Evolutionary conservation across 2,113 vertebrate species (phyloP).

Genomic region (Thunnus thynnus): DNA sequence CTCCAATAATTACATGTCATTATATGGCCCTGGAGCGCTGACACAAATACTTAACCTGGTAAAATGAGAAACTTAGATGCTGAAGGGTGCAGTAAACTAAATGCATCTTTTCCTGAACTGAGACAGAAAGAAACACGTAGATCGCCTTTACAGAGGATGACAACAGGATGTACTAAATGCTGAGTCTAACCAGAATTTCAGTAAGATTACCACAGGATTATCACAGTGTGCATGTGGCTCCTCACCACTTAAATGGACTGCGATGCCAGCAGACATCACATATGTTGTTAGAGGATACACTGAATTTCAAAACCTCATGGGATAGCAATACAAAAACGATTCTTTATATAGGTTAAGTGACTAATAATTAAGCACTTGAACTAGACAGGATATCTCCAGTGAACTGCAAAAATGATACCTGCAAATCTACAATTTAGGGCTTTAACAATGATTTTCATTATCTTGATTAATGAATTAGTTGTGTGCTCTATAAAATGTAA

Average conservation of each 20-base stretch:
- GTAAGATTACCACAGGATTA: constrained; percentile 69
- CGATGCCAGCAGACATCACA: background rate
- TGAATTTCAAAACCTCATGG: background rate
- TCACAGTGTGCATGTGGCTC: constrained; percentile 52
- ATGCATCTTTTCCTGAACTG: constrained; percentile 10
- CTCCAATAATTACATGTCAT: constrained; percentile 72
- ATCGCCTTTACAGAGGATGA: background rate
- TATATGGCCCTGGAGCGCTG: constrained; percentile 39
- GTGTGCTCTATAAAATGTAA: no score
- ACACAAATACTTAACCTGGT: constrained; percentile 64
- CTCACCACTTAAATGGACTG: constrained; percentile 30
- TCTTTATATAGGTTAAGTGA: background rate
- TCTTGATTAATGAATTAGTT: no score
- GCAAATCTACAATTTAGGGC: background rate
- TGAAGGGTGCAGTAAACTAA: background rate
- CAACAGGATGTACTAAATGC: constrained; percentile 12
- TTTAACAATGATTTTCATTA: no score
- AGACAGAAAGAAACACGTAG: background rate
- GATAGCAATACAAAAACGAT: background rate
- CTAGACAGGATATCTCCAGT: background rate
- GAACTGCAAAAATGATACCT: background rate
- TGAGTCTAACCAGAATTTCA: constrained; percentile 47
- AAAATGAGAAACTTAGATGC: constrained; percentile 39
- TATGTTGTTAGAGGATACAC: background rate
- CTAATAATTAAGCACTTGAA: background rate